These are phyloP conservation scores for Pristionchus mayeri DNA, from an alignment of 2,888 invertebrate genomes.

Conservation along the genomic window DNA sequence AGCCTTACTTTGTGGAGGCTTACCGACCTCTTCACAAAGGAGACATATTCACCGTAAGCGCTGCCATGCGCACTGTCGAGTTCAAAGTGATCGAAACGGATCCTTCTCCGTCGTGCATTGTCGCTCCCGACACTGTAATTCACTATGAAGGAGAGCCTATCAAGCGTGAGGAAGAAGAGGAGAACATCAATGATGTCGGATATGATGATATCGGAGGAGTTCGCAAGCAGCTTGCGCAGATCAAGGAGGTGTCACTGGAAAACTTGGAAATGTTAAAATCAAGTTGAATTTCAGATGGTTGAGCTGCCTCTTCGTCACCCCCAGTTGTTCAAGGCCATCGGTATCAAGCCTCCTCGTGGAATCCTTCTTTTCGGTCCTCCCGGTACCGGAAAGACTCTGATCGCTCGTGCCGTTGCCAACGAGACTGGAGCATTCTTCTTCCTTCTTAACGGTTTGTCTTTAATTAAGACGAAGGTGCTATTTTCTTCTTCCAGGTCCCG, in stretches of 20 bases:
- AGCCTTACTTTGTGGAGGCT: slow-evolving; percentile 99
- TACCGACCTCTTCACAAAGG: slow-evolving; percentile 96
- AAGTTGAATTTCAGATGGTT: slow-evolving; percentile 84
- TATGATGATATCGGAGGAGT: slow-evolving; percentile 99
- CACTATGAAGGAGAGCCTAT: slow-evolving; percentile 99
- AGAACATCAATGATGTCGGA: slow-evolving; percentile 96
- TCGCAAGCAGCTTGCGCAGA: slow-evolving; percentile 97
- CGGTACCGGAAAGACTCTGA: slow-evolving; percentile 93
- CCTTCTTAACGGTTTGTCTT: slow-evolving; percentile 88
- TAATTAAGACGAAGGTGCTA: background rate
- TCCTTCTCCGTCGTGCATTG: slow-evolving; percentile 97
- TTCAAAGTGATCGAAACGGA: slow-evolving; percentile 98
- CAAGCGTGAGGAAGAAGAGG: slow-evolving; percentile 98
- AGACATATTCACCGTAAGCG: slow-evolving; percentile 96
- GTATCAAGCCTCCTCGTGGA: slow-evolving; percentile 90
- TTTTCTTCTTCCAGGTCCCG: slow-evolving; percentile 83
- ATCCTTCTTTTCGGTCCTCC: slow-evolving; percentile 95
- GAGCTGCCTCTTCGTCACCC: slow-evolving; percentile 97
- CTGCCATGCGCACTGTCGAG: slow-evolving; percentile 98
- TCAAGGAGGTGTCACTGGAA: slow-evolving; percentile 85
- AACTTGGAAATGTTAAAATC: background rate
- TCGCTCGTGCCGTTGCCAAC: slow-evolving; percentile 98
- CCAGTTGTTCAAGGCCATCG: slow-evolving; percentile 88
- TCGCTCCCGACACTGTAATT: slow-evolving; percentile 98
- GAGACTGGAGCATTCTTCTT: slow-evolving; percentile 99